These are phyloP conservation scores for Tinea trinotella DNA, from an alignment of 2,888 invertebrate genomes.

Conservation along the genomic window DNA sequence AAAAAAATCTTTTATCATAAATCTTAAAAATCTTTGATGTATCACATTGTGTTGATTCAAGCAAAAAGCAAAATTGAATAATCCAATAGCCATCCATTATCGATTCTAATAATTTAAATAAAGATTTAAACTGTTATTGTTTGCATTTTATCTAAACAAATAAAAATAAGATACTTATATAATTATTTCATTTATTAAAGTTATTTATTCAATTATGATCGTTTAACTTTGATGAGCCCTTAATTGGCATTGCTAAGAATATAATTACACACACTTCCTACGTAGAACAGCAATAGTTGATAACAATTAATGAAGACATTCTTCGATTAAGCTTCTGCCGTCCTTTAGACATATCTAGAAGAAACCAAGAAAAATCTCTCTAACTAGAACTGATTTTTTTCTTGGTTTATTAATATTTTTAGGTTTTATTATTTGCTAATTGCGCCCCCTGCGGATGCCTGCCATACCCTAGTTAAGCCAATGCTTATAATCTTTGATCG, in stretches of 20 bases:
- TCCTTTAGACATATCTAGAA: no score
- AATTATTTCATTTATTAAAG: background rate
- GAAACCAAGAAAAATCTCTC: no score
- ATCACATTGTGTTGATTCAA: constrained; percentile 10
- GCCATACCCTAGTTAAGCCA: no score
- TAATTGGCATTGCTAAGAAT: background rate
- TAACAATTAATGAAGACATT: no score
- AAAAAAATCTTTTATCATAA: constrained; percentile 16
- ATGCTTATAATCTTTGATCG: no score
- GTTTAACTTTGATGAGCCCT: background rate
- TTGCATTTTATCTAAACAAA: constrained; percentile 4
- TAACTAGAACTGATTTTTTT: no score
- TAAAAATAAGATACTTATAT: background rate
- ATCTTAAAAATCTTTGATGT: constrained; percentile 13
- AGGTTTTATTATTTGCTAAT: no score
- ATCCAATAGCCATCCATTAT: background rate
- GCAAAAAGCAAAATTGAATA: constrained; percentile 2
- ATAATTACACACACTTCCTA: background rate
- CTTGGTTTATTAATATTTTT: no score
- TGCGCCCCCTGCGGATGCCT: no score
- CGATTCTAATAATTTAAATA: constrained; percentile 2
- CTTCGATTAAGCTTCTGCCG: no score
- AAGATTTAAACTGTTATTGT: constrained; percentile 9
- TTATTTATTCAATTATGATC: background rate
- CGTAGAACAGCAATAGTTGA: background rate